Base-by-base conservation (phyloP, 2,113 vertebrate genomes). In the Trichomycterus rosablanca region DNA sequence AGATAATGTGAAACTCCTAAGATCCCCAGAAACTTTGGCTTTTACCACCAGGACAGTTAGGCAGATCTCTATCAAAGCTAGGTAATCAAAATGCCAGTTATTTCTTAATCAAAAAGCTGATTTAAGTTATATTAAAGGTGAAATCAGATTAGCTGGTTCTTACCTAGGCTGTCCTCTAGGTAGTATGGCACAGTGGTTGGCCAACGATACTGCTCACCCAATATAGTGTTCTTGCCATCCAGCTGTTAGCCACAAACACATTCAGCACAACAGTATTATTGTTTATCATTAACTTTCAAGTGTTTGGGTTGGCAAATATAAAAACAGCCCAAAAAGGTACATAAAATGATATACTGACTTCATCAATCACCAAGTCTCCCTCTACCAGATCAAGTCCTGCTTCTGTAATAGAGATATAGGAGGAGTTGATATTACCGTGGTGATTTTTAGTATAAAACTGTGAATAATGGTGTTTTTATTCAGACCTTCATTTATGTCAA, bases 401-500 rank as follows among this genome's bases (percentile, higher is more conserved):
- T 62, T 64, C 91, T 92, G 66, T 67, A 39, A 76, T 37, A 46
- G 16, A 83, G 76, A 8, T 64, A 4, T 37, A 16, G 18, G 73
- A 37, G 68, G 65, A 57, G 1, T 15, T 68, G 15, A 3, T 34
- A 24, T n/a, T n/a, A 7, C 22, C 2, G 34, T 8, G 10, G 34
- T 37, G 2, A 37, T 3, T 10, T 7, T 3, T 11, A 37, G 12
- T 11, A 7, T 5, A 16, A n/a, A n/a, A n/a, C n/a, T n/a, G n/a
- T n/a, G 8, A 30, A 30, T 2, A 11, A 5, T 15, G n/a, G 45
- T 28, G 18, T 46, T 34, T 7, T 54, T 23, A 8, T 5, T 63
- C 67, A 51, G 57, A 95, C 92, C 91, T 90, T 87, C 63, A 75
- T 94, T 97, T 60, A 93, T 87, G 69, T 91, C 66, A 9, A 91